Base-by-base conservation (phyloP, 2,113 vertebrate species). In the Eublepharis macularius region DNA sequence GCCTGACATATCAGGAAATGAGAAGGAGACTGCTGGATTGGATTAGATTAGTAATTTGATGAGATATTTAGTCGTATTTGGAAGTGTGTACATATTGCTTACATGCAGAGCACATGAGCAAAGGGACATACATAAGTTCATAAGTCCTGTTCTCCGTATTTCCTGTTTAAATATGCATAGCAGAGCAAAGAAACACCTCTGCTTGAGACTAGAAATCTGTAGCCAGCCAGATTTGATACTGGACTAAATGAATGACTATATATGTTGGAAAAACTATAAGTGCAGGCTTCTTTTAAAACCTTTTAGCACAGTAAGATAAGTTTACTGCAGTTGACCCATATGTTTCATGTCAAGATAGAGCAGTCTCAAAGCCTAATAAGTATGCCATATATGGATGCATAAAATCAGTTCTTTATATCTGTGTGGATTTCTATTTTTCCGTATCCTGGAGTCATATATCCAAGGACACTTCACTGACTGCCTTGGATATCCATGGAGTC, bases 1-100 rank as follows among this genome's bases (percentile, higher is more conserved):
- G 79, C 76, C 78, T 65, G 60, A 4, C 78, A 91, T 87, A 91
- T 82, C 66, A 88, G 86, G 87, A 94, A 93, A 90, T 5, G 1
- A 51, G 77, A 72, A 70, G 0, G 0, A 41, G 84, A 80, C 0
- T 0, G 83, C 2, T 24, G 81, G 88, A 86, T 69, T 63, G 87
- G 0, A 0, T 83, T 89, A 90, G 81, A 88, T 82, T 41, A 66
- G 80, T 75, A 69, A 90, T 51, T 49, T 76, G 16, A 49, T 49
- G 45, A 2, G 14, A 84, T 17, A 34, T 45, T 47, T 82, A 76
- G 85, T 76, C 11, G 51, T 69, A 43, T 87, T 86, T 82, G 88
- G 86, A 87, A 0, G 1, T 47, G 60, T 34, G 75, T 82, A 68
- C 2, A 72, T 41, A 3, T 26, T 72, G 70, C 39, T 43, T 39